A percentile compares a stretch with the other conserved stretches of the same genome.
Evolutionary conservation across 2,113 vertebrate genomes (phyloP).

Genomic region (Psophia crepitans): DNA sequence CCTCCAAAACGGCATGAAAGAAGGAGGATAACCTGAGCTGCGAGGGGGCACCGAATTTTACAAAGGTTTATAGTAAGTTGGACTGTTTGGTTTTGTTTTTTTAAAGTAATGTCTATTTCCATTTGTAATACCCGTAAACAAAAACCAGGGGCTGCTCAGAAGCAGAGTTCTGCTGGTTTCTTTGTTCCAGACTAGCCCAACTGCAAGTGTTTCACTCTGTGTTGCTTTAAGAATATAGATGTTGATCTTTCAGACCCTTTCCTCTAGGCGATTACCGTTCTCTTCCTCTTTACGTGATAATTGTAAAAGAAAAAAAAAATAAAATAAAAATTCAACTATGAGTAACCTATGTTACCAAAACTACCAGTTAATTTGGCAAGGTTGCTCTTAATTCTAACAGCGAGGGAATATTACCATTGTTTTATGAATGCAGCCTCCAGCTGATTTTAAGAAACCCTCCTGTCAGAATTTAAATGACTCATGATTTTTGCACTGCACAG

Average conservation of each 20-base stretch:
- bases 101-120: neutral
- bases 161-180: neutral
- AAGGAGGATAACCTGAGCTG: neutral
- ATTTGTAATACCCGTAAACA: neutral
- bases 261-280: neutral
- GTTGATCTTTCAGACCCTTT: neutral
- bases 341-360: neutral
- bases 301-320: neutral
- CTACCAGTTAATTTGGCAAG: neutral
- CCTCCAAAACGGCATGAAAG: neutral
- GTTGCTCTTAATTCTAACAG: neutral
- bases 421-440: slow-evolving; percentile 16
- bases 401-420: neutral
- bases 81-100: neutral
- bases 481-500: slow-evolving; percentile 23
- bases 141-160: neutral
- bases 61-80: fast-evolving
- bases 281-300: neutral
- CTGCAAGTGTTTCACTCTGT: neutral
- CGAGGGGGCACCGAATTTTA: neutral
- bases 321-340: neutral
- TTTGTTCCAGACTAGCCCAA: neutral
- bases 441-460: slow-evolving; percentile 39
- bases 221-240: neutral
- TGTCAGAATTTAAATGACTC: slow-evolving; percentile 43